Conservation (phyloP, 1,140 invertebrate species). For the Pantala flavescens region DNA sequence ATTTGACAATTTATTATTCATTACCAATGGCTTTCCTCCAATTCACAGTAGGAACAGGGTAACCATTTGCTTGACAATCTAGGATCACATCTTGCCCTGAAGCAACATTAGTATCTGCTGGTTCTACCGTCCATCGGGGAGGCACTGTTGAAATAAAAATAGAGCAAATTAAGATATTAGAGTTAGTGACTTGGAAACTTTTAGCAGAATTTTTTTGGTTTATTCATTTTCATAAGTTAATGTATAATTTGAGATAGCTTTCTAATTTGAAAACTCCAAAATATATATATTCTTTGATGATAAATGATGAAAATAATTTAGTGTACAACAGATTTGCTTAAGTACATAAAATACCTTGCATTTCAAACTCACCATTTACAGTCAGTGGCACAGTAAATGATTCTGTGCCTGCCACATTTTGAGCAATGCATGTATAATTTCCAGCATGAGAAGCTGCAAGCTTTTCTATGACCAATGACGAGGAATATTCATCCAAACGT, state of each 20-base stretch:
- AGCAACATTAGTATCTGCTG: slow-evolving; percentile 73
- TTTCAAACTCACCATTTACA: slow-evolving; percentile 58
- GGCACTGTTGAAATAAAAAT: slow-evolving; percentile 54
- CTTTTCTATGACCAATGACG: slow-evolving; percentile 76
- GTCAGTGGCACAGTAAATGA: slow-evolving; percentile 62
- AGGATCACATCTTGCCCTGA: slow-evolving; percentile 71
- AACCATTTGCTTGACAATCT: slow-evolving; percentile 84
- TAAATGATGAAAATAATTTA: not conserved
- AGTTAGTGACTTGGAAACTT: too few species aligned
- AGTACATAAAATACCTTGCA: not conserved
- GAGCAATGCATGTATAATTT: slow-evolving; percentile 81
- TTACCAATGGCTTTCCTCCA: slow-evolving; percentile 75
- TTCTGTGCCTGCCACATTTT: slow-evolving; percentile 70
- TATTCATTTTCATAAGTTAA: too few species aligned
- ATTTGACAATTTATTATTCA: slow-evolving; percentile 21
- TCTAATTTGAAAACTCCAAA: too few species aligned
- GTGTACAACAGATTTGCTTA: not conserved
- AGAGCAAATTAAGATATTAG: not conserved
- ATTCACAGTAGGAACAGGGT: slow-evolving; percentile 73
- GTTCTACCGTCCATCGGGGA: slow-evolving; percentile 82
- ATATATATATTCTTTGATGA: too few species aligned
- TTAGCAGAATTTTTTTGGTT: too few species aligned
- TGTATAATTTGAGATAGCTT: too few species aligned
- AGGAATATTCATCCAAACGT: slow-evolving; percentile 74
- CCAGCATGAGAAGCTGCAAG: slow-evolving; percentile 72